Percentiles rank a stretch among this genome's conserved stretches.
These are phyloP conservation scores for Ceratoteleas bidentatus DNA, from an alignment of 1,140 invertebrate genomes.

Conservation along the genomic window DNA sequence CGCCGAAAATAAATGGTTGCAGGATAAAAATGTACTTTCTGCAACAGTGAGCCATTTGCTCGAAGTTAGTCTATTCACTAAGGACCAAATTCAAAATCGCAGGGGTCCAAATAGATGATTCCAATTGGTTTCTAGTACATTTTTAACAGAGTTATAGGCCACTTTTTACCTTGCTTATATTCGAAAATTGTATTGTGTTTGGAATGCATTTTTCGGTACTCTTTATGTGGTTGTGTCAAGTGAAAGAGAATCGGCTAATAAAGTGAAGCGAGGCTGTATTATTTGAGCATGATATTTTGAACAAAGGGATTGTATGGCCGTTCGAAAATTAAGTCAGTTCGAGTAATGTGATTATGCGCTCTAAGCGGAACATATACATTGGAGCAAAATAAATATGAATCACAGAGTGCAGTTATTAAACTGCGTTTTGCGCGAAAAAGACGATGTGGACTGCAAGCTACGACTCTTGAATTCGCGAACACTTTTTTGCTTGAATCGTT, in stretches of 20 bases:
- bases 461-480: too few relatives aligned
- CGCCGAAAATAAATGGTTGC: too few relatives aligned
- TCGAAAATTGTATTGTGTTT: too few relatives aligned
- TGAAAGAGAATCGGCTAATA: constrained; percentile 3
- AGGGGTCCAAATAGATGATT: too few relatives aligned
- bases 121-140: too few relatives aligned
- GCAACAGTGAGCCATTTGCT: too few relatives aligned
- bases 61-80: too few relatives aligned
- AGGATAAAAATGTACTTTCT: too few relatives aligned
- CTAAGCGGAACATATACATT: background rate
- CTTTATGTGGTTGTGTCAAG: background rate
- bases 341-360: background rate
- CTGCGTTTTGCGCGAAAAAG: background rate
- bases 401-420: background rate
- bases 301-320: background rate
- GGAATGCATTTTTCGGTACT: background rate
- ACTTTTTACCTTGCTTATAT: too few relatives aligned
- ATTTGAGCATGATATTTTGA: background rate
- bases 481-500: too few relatives aligned
- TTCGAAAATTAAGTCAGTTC: constrained; percentile 4
- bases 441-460: background rate
- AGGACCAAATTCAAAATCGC: too few relatives aligned
- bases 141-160: too few relatives aligned
- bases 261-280: background rate
- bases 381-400: background rate